These are phyloP conservation scores for Leptobrachium leishanense DNA, from an alignment of 2,113 vertebrate species.

Conservation along the genomic window DNA sequence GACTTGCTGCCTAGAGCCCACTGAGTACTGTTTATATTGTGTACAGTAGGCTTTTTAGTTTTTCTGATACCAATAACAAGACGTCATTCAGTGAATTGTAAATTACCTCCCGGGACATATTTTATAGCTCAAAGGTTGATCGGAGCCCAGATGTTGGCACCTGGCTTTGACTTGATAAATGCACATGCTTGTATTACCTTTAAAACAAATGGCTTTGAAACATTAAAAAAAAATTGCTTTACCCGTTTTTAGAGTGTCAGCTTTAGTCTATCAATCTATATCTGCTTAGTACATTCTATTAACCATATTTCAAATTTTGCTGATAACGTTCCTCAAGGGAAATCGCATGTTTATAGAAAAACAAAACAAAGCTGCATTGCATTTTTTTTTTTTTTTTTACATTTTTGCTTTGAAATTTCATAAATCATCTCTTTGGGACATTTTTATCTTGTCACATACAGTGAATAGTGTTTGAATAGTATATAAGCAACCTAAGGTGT, in stretches of 20 bases:
- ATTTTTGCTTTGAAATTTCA: conserved; percentile 31
- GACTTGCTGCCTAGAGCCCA: conserved; percentile 59
- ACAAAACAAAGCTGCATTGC: conserved; percentile 44
- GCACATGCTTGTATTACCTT: conserved; percentile 56
- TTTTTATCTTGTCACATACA: conserved; percentile 54
- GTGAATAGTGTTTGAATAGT: conserved; percentile 43
- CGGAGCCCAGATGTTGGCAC: conserved; percentile 63
- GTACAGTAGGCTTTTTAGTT: conserved; percentile 54
- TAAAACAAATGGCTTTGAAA: conserved; percentile 54
- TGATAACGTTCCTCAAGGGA: conserved; percentile 16
- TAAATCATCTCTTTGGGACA: conserved; percentile 54
- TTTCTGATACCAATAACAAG: conserved; percentile 68
- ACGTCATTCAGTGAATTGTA: conserved; percentile 73
- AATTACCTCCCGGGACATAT: conserved; percentile 58
- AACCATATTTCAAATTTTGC: conserved; percentile 47
- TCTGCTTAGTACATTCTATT: conserved; percentile 47
- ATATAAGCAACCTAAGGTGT: conserved; percentile 42
- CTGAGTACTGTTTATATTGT: conserved; percentile 60
- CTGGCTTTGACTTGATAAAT: conserved; percentile 62
- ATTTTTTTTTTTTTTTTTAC: too few species aligned
- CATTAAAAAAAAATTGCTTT: conserved; percentile 44
- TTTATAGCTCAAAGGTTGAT: conserved; percentile 57
- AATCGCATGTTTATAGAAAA: conserved; percentile 24
- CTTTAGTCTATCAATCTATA: conserved; percentile 46
- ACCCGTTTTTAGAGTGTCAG: conserved; percentile 39